Percentiles rank a stretch among this genome's conserved stretches.
phyloP scores from a whole-genome alignment of 2,888 invertebrate species.

The Kuschelorhynchus macadamiae region DNA sequence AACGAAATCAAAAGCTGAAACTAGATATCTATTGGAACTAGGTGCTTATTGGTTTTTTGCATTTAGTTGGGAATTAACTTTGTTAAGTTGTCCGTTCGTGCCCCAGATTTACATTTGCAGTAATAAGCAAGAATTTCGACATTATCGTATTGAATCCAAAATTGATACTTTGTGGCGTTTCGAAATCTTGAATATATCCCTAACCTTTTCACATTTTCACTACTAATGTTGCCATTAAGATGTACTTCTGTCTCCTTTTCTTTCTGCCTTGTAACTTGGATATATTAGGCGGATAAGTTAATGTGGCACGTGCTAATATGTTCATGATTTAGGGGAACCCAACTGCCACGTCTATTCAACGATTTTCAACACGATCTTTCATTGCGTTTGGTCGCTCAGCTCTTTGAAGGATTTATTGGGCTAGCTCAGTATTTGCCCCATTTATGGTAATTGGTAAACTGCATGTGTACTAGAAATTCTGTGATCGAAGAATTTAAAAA shows the following conservation, averaged over 20 bases:
- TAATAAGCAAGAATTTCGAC: background rate
- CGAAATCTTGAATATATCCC: conserved; percentile 1
- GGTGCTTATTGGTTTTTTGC: too few species aligned
- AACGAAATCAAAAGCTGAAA: too few species aligned
- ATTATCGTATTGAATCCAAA: background rate
- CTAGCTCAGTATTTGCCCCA: background rate
- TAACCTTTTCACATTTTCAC: background rate
- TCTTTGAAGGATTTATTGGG: conserved; percentile 10
- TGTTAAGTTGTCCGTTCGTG: too few species aligned
- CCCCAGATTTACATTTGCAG: conserved; percentile 1
- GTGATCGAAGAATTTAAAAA: too few species aligned
- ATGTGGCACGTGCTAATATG: background rate
- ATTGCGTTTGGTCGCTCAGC: background rate
- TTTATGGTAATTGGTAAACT: too few species aligned
- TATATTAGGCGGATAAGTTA: too few species aligned
- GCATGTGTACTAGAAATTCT: too few species aligned
- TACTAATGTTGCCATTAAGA: background rate
- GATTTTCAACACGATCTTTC: conserved; percentile 8
- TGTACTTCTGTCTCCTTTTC: background rate
- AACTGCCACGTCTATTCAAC: background rate
- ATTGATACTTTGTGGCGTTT: conserved; percentile 1
- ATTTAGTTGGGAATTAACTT: too few species aligned
- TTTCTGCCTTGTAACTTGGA: background rate
- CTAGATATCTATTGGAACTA: too few species aligned
- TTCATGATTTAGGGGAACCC: background rate